Base-by-base conservation (phyloP, 2,888 invertebrate genomes). In the Furcula furcula region DNA sequence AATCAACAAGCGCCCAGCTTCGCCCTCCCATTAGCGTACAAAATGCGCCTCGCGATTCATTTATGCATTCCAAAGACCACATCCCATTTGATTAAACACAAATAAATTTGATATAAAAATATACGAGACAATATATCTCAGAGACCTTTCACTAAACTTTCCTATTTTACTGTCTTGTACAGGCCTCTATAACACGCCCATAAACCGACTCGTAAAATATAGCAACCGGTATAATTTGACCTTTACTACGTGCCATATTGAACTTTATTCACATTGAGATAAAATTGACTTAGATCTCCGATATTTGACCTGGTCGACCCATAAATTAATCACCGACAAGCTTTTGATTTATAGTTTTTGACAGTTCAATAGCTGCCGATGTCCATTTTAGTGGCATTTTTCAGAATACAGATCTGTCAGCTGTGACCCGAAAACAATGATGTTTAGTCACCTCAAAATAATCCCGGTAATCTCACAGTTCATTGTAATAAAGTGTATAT, bases 111-210 rank as follows among this genome's bases (percentile, higher is more conserved):
- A 36, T 50, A 18, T 55, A 37, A 46, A 63, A 57, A 55, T n/a
- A n/a, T 28, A 54, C 57, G 45, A 62, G 61, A 69, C 75, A 73
- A 72, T 74, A 70, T 71, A 69, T 73, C 63, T 61, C 42, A 12
- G 45, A 55, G 61, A 69, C 71, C 71, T 76, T 74, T 76, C 71
- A 62, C 74, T 55, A 60, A 58, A 71, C 77, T 79, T 78, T 80
- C 72, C 66, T 68, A 76, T 76, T 76, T 76, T 67, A 76, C 64
- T 65, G 64, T 70, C 58, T 54, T 54, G 55, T 65, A 60, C 54
- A 51, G 54, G 52, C 58, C 55, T 58, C 63, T 54, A 61, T 63
- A 65, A 72, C 67, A 65, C 46, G 55, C 42, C 65, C 58, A 71
- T 76, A 75, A 78, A 75, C 53, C 42, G 65, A 59, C 55, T 54